Evolutionary conservation across 2,888 invertebrate species (phyloP).

Genomic region (Acronicta leporina): DNA sequence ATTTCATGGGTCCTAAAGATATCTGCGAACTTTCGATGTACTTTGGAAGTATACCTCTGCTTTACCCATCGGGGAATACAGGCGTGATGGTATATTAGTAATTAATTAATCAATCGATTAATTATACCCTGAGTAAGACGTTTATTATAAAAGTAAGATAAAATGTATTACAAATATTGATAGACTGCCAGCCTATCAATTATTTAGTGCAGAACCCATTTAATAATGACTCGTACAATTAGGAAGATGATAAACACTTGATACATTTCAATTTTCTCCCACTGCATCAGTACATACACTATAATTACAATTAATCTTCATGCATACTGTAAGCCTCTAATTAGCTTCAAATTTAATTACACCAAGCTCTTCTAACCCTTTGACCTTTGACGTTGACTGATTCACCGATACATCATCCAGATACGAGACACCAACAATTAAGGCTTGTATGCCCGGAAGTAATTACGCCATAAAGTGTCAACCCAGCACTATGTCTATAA

Average conservation of each 20-base stretch:
- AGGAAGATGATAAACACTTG: conserved; percentile 9
- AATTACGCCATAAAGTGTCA: conserved; percentile 73
- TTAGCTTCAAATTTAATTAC: conserved; percentile 58
- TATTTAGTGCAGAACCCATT: conserved; percentile 13
- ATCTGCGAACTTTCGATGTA: too few species aligned
- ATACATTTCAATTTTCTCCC: conserved; percentile 18
- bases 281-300: conserved; percentile 16
- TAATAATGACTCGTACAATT: conserved; percentile 21
- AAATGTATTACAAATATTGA: conserved; percentile 21
- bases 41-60: too few species aligned
- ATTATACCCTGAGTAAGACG: conserved; percentile 9
- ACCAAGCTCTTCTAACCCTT: conserved; percentile 54
- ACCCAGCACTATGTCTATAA: conserved; percentile 63
- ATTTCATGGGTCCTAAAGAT: too few species aligned
- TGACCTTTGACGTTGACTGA: conserved; percentile 70
- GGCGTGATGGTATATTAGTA: too few species aligned
- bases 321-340: conserved; percentile 40
- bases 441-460: conserved; percentile 66
- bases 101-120: too few species aligned
- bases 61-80: too few species aligned
- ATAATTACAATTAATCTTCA: conserved; percentile 52
- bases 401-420: conserved; percentile 73
- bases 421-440: conserved; percentile 73
- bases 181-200: conserved; percentile 23
- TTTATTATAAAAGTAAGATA: conserved; percentile 17